Conservation (phyloP, 2,113 vertebrate species). For the Prochilodus magdalenae region DNA sequence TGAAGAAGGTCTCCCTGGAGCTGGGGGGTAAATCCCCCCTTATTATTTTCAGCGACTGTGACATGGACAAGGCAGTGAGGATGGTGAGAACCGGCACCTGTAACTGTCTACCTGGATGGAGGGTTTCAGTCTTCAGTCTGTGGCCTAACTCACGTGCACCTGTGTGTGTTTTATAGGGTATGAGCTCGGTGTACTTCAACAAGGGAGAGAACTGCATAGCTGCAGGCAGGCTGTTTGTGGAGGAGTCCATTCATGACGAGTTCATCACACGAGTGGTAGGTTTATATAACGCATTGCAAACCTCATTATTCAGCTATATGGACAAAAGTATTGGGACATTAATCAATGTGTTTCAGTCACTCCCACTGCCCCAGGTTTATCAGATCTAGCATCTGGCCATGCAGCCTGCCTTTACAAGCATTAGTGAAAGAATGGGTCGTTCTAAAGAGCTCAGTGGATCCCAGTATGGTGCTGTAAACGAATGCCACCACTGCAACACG, state of each 20-base stretch:
- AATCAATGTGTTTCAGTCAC: no score
- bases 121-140: background rate
- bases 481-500: no score
- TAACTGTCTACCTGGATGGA: background rate
- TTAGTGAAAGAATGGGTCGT: no score
- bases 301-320: no score
- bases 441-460: no score
- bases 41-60: constrained; percentile 89
- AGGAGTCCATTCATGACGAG: constrained; percentile 83
- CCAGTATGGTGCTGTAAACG: no score
- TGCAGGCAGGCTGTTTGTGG: constrained; percentile 85
- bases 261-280: constrained; percentile 85
- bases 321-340: no score
- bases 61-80: constrained; percentile 86
- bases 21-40: constrained; percentile 90
- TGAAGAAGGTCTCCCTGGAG: constrained; percentile 92
- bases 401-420: no score
- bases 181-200: constrained; percentile 90
- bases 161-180: constrained; percentile 79
- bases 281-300: background rate
- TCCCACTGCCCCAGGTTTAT: no score
- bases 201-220: constrained; percentile 93
- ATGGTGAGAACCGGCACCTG: no score
- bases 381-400: no score
- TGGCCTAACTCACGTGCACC: constrained; percentile 70